Evolutionary conservation across 2,113 vertebrate genomes (phyloP).

Genomic region (Micronycteris hirsuta): DNA sequence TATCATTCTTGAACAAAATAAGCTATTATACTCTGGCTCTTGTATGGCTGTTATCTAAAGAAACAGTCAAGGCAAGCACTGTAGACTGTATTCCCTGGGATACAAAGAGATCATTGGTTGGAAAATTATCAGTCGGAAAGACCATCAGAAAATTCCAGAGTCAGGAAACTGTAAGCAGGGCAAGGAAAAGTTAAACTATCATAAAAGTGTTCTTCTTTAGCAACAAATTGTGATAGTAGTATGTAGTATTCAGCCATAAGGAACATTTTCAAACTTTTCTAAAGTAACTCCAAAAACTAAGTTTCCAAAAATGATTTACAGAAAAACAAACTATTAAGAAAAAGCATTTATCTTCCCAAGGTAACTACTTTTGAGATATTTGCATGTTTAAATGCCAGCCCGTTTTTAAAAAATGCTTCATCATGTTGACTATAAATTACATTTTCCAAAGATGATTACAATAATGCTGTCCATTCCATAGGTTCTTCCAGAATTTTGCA

Average conservation of each 20-base stretch:
- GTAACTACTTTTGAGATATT: neutral
- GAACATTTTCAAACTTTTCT: neutral
- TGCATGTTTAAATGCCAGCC: neutral
- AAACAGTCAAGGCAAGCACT: neutral
- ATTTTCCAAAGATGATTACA: neutral
- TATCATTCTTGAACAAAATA: neutral
- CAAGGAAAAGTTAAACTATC: constrained; percentile 29
- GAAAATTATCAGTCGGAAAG: too few species aligned
- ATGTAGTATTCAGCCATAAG: neutral
- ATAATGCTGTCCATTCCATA: neutral
- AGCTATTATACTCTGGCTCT: neutral
- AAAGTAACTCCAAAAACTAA: neutral
- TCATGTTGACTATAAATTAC: neutral
- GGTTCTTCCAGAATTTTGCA: neutral
- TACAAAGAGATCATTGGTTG: neutral
- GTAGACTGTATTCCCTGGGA: neutral
- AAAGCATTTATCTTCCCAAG: neutral
- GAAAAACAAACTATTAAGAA: constrained; percentile 11
- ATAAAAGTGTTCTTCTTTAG: neutral
- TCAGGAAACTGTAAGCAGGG: neutral
- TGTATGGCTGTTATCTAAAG: neutral
- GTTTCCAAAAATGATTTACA: neutral
- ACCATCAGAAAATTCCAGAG: neutral
- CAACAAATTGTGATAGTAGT: neutral
- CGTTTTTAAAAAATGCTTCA: neutral